phyloP scores from a whole-genome alignment of 2,888 invertebrate species.

The Auanema freiburgensis region DNA sequence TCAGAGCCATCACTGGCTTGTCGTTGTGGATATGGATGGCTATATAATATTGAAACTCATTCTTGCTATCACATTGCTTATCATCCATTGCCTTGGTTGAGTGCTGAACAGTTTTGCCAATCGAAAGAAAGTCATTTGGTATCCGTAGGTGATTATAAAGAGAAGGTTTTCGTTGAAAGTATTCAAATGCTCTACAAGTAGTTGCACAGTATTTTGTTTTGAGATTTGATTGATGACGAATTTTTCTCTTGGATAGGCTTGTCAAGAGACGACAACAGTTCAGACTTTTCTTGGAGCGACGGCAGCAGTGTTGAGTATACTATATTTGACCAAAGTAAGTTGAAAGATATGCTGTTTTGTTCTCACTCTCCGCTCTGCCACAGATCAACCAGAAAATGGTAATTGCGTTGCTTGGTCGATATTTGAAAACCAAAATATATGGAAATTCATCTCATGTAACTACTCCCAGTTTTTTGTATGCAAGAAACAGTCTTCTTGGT shows the following conservation, averaged over 20 bases:
- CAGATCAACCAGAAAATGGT: constrained; percentile 20
- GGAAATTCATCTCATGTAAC: constrained; percentile 30
- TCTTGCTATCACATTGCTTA: constrained; percentile 26
- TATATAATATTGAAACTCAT: constrained; percentile 26
- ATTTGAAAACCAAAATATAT: constrained; percentile 23
- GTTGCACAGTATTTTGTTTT: not conserved
- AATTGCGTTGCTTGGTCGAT: constrained; percentile 32
- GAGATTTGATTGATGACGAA: constrained; percentile 4
- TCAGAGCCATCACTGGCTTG: too few species aligned
- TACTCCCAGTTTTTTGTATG: constrained; percentile 38
- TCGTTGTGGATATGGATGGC: constrained; percentile 13
- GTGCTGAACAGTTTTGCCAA: constrained; percentile 22
- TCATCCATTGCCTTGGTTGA: constrained; percentile 26
- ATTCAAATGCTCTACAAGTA: not conserved
- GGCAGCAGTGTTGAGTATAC: not conserved
- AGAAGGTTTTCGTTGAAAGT: constrained; percentile 7
- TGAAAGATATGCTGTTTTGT: too few species aligned
- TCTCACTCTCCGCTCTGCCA: too few species aligned
- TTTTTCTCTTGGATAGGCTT: constrained; percentile 5
- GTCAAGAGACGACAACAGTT: not conserved
- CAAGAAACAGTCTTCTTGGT: constrained; percentile 24
- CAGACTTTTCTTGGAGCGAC: not conserved
- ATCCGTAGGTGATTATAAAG: constrained; percentile 16
- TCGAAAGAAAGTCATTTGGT: constrained; percentile 16
- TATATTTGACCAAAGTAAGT: too few species aligned